These are phyloP conservation scores for Cyphomyrus plagiostoma DNA, from an alignment of 2,113 vertebrate species.

Conservation along the genomic window DNA sequence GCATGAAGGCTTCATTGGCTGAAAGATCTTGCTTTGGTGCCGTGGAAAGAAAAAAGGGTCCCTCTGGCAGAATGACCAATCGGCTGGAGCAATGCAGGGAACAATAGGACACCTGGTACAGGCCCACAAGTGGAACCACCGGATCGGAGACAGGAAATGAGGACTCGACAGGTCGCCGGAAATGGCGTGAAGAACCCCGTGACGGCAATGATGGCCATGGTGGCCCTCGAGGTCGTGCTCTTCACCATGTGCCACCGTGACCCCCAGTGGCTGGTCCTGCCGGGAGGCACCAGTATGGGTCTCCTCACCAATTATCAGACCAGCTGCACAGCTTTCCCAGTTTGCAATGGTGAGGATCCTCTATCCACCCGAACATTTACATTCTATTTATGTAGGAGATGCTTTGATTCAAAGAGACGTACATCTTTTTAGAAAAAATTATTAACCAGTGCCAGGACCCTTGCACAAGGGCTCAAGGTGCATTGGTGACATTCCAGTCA, in stretches of 20 bases:
- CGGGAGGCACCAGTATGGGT: slow-evolving; percentile 23
- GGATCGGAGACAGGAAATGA: not conserved
- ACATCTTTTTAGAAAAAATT: not conserved
- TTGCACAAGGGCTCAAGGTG: not conserved
- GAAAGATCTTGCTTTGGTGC: not conserved
- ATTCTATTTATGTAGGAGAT: not conserved
- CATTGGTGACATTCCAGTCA: not conserved
- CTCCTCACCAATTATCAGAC: slow-evolving; percentile 34
- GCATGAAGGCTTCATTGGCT: not conserved
- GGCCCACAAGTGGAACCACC: not conserved
- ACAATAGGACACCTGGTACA: not conserved
- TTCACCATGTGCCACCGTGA: slow-evolving; percentile 28
- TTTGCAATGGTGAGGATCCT: slow-evolving; percentile 34
- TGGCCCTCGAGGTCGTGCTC: slow-evolving; percentile 43
- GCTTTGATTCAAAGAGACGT: not conserved
- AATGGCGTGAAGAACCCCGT: slow-evolving; percentile 35
- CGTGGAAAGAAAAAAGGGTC: not conserved
- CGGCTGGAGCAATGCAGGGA: not conserved
- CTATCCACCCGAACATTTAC: not conserved
- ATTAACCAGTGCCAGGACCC: not conserved
- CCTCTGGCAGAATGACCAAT: not conserved
- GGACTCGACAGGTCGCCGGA: not conserved
- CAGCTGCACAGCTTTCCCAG: slow-evolving; percentile 33
- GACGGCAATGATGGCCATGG: slow-evolving; percentile 35
- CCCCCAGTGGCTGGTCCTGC: slow-evolving; percentile 34